A percentile compares a stretch with the other conserved stretches of the same genome.
These are phyloP conservation scores for Ammodytes dubius DNA, from an alignment of 2,113 vertebrate genomes.

Conservation along the genomic window DNA sequence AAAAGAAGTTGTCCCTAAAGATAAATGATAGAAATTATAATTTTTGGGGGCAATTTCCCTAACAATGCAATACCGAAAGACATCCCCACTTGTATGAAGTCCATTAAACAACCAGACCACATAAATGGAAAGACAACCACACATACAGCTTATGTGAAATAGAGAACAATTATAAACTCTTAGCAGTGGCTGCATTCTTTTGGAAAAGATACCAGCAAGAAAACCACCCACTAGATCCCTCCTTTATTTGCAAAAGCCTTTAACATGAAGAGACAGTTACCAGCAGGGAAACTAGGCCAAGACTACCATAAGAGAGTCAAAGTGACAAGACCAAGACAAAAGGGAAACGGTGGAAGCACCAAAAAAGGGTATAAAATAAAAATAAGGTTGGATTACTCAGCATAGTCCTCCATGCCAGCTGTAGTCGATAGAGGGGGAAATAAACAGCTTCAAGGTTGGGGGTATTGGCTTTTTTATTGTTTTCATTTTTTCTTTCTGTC, in stretches of 20 bases:
- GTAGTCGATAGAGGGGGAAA: not conserved
- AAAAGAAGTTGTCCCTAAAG: constrained; percentile 39
- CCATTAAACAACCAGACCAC: constrained; percentile 10
- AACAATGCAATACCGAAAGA: constrained; percentile 37
- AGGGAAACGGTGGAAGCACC: constrained; percentile 7
- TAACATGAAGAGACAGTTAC: constrained; percentile 64
- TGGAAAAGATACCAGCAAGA: constrained; percentile 18
- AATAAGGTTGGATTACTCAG: constrained; percentile 36
- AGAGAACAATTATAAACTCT: constrained; percentile 6
- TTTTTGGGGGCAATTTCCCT: constrained; percentile 34
- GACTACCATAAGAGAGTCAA: constrained; percentile 47
- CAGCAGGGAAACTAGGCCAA: constrained; percentile 66
- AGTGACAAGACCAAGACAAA: constrained; percentile 46
- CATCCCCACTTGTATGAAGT: constrained; percentile 14
- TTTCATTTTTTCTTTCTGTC: not conserved
- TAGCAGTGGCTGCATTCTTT: constrained; percentile 18
- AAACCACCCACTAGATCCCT: constrained; percentile 28
- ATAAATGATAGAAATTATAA: constrained; percentile 46
- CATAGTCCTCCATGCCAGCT: constrained; percentile 7
- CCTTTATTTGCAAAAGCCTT: constrained; percentile 26
- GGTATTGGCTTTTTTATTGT: not conserved
- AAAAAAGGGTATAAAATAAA: constrained; percentile 14
- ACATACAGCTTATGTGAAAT: not conserved
- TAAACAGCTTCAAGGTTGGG: not conserved
- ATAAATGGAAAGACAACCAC: constrained; percentile 12